Base-by-base conservation (phyloP, 2,888 invertebrate genomes). In the Deroplatys truncata region DNA sequence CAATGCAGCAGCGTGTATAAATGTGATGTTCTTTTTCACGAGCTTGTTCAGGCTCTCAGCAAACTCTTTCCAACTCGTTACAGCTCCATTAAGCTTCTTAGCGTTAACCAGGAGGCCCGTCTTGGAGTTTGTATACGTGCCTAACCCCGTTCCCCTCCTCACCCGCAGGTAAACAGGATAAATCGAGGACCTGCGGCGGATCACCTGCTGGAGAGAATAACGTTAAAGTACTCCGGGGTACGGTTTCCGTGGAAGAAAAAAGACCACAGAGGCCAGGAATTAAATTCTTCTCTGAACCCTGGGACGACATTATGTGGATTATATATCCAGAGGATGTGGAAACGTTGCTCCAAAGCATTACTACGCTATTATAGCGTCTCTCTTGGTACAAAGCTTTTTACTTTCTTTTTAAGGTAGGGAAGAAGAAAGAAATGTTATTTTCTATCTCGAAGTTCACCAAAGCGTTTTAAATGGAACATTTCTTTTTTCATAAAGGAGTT, bases 11-110 rank as follows among this genome's bases (percentile, higher is more conserved):
- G 35, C 56, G 56, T 56, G 56, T 56, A 56, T 56, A 56, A 56
- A 56, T 56, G 15, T 56, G 56, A 56, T 56, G 56, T 56, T 56
- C 56, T 56, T 56, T 56, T 72, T 20, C 56, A 72, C 56, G 25
- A 72, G 56, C 56, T 72, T 72, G 56, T 72, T 20, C 25, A 72
- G 56, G 1, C 56, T 72, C 56, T 72, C 56, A 72, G 82, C 29
- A 86, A 86, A 86, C 86, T 86, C 86, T 86, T 86, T 72, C n/a
- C 28, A 86, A 82, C 82, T 87, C 87, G 87, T 87, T 87, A 87
- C 82, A 82, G 31, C 82, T 87, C 87, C 87, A 87, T 87, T 87
- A 87, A 87, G 87, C 87, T 87, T 87, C 87, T 87, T 87, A 87
- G 82, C 83, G 28, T 72, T 72, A 72, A 72, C 56, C 56, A 72